Conservation (phyloP, 1,140 invertebrate species). For the Saxidomus purpurata region DNA sequence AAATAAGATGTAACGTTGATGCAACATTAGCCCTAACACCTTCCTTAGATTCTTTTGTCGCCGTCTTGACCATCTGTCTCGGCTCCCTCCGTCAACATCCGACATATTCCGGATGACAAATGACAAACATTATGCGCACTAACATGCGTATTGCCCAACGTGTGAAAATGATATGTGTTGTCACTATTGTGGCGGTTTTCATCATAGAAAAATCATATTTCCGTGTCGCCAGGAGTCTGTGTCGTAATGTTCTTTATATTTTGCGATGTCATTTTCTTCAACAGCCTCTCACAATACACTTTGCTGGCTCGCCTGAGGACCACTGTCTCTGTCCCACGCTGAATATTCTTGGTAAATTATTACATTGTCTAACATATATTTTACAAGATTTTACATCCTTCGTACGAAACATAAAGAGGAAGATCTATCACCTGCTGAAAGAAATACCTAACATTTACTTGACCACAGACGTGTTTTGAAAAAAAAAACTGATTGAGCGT, state of each 20-base stretch:
- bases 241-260: slow-evolving; percentile 20
- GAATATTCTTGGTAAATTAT: not conserved
- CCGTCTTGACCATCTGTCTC: slow-evolving; percentile 42
- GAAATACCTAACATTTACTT: too few relatives aligned
- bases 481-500: too few relatives aligned
- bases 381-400: not conserved
- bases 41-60: not conserved
- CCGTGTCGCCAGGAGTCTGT: slow-evolving; percentile 56
- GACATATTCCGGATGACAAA: slow-evolving; percentile 53
- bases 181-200: slow-evolving; percentile 37
- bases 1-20: slow-evolving; percentile 23
- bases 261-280: slow-evolving; percentile 11
- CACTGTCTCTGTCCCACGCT: not conserved
- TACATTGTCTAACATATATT: not conserved
- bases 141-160: slow-evolving; percentile 17
- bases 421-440: too few relatives aligned
- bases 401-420: too few relatives aligned
- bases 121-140: slow-evolving; percentile 27
- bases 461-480: too few relatives aligned
- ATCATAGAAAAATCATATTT: slow-evolving; percentile 48
- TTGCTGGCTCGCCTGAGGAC: not conserved
- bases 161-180: slow-evolving; percentile 62
- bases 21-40: slow-evolving; percentile 16
- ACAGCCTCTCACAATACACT: not conserved
- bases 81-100: slow-evolving; percentile 38